Base-by-base conservation (phyloP, 2,113 vertebrate genomes). In the Enhydra lutris region DNA sequence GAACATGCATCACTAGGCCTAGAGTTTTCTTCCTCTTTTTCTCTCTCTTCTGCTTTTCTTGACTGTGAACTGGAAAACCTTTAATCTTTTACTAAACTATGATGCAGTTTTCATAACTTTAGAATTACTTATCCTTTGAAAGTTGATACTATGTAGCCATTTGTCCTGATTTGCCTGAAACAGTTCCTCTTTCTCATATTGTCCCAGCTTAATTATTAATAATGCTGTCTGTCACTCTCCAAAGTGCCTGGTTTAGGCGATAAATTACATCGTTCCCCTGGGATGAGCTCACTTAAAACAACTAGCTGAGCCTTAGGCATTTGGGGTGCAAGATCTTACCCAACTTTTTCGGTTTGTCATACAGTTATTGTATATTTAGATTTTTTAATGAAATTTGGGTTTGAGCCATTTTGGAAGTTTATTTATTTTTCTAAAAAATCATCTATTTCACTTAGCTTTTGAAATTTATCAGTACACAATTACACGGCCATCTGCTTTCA, bases 131-230 rank as follows among this genome's bases (percentile, higher is more conserved):
- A 29, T 80, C 26, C 59, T 91, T 93, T 67, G 24, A 47, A 65
- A 67, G 45, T 59, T 57, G 65, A 2, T 63, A 67, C 29, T 26
- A 5, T 61, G 17, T 42, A 89, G 63, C 26, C 50, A 47, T 92
- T 83, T 92, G 63, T 94, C 86, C 50, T 94, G 91, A 94, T 92
- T 96, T 95, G 65, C 80, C 61, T 69, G 26, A 82, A 97, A 94
- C 24, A 31, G 14, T 39, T 85, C 31, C 50, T 94, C 34, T 91
- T 90, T 94, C 67, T 88, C 20, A 29, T 83, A 67, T 63, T 39
- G 31, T 86, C 61, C 61, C 61, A 88, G 55, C 47, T 96, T 94
- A 97, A 71, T 95, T 96, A 95, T 74, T 94, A 69, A 86, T 63
- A 84, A 55, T 39, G 67, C 15, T 24, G 10, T 81, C 83, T 95